phyloP scores from a whole-genome alignment of 2,797 vertebrate genomes.

The Vireo griseus region DNA sequence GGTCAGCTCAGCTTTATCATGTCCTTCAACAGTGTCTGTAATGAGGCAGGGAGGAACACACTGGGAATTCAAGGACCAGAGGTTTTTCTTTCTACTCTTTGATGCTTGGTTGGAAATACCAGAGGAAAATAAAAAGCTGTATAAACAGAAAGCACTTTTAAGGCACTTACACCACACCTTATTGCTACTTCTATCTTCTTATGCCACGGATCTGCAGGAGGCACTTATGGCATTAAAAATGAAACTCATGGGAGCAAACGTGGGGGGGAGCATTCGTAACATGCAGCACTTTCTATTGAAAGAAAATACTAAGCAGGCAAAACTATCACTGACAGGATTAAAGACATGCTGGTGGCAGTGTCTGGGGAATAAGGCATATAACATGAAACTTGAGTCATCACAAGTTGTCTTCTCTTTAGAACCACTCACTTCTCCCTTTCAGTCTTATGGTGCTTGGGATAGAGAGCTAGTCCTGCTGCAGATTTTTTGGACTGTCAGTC shows the following conservation, averaged over 20 bases:
- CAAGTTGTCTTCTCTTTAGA: not conserved
- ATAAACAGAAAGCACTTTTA: not conserved
- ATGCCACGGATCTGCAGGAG: not conserved
- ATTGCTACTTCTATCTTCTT: not conserved
- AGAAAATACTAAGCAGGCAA: not conserved
- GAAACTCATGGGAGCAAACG: accelerated
- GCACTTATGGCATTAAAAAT: not conserved
- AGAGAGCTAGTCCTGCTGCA: not conserved
- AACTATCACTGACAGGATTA: not conserved
- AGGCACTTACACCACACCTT: not conserved
- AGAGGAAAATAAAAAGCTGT: not conserved
- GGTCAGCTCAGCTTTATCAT: not conserved
- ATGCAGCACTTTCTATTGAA: not conserved
- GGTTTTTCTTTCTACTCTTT: not conserved
- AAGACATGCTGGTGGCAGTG: not conserved
- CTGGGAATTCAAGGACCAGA: not conserved
- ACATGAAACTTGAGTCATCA: not conserved
- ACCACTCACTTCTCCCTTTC: not conserved
- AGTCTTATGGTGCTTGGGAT: not conserved
- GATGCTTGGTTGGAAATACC: not conserved
- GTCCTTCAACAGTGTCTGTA: slow-evolving; percentile 32
- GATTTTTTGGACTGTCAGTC: not conserved
- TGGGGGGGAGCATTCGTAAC: not conserved
- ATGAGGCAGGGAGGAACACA: not conserved
- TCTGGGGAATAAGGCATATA: not conserved